Percentiles rank a stretch among this genome's conserved stretches.
Conservation (phyloP, 2,113 vertebrate species). For the Plestiodon gilberti region DNA sequence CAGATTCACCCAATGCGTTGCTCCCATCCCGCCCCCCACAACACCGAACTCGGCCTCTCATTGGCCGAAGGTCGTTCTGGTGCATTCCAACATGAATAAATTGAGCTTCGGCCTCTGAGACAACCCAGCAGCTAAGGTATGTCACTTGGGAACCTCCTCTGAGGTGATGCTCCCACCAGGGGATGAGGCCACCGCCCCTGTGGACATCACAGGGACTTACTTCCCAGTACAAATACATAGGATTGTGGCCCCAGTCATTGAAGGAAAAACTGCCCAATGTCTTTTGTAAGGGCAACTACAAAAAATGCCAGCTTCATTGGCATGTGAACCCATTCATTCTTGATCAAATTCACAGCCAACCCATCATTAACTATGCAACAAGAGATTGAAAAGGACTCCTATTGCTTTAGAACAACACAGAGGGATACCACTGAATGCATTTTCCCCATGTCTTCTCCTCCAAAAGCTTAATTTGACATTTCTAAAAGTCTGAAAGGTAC, state of each 20-base stretch:
- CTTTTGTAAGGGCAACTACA: neutral
- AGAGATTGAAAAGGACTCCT: neutral
- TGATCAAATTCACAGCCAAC: neutral
- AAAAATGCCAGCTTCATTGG: neutral
- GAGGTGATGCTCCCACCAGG: no score
- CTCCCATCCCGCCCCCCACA: no score
- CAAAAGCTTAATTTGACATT: neutral
- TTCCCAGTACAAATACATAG: neutral
- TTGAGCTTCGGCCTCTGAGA: no score
- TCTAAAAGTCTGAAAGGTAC: no score
- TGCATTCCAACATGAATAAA: no score
- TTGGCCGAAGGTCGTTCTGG: no score
- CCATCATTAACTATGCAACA: constrained; percentile 23
- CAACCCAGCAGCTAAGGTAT: no score
- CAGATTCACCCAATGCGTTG: no score
- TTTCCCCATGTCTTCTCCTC: neutral
- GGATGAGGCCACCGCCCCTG: no score
- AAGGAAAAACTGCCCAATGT: neutral
- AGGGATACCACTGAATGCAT: neutral
- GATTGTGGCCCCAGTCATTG: neutral
- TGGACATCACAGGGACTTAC: no score
- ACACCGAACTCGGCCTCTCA: no score
- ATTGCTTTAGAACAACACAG: neutral
- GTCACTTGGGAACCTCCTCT: no score
- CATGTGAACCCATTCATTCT: neutral